Evolutionary conservation across 2,797 vertebrate genomes (phyloP).

Genomic region (Sebastes cheni): DNA sequence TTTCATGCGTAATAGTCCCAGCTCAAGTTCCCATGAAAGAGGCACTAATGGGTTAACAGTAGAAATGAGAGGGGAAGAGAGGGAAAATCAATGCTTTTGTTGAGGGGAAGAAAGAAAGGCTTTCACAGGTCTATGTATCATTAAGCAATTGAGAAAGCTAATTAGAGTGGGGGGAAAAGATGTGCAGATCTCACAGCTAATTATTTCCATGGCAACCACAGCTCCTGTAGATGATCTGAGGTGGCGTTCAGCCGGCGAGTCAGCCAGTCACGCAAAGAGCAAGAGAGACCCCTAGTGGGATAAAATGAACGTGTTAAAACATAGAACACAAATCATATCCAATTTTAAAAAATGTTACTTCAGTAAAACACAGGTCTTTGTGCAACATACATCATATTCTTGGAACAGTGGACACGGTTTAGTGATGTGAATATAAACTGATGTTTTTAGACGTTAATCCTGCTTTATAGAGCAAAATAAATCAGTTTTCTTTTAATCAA

Average conservation of each 20-base stretch:
- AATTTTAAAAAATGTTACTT: background rate
- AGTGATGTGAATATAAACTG: background rate
- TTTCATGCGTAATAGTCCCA: conserved; percentile 77
- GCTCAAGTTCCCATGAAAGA: conserved; percentile 80
- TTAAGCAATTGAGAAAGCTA: conserved; percentile 89
- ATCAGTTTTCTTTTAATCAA: background rate
- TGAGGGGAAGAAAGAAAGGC: conserved; percentile 81
- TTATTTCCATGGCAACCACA: conserved; percentile 87
- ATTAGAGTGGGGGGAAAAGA: conserved; percentile 80
- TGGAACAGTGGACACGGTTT: background rate
- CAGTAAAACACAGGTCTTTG: background rate
- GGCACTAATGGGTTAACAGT: conserved; percentile 84
- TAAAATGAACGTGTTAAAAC: background rate
- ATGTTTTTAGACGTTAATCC: background rate
- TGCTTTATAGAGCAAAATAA: background rate
- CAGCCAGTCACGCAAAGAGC: conserved; percentile 38
- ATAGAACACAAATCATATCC: background rate
- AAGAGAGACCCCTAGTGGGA: conserved; percentile 80
- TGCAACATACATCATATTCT: background rate
- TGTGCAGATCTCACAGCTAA: conserved; percentile 82
- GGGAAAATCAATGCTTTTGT: conserved; percentile 85
- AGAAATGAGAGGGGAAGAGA: conserved; percentile 78
- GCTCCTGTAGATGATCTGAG: conserved; percentile 77
- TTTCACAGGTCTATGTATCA: conserved; percentile 88
- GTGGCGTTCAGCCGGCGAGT: conserved; percentile 39